These are phyloP conservation scores for Drosophila parabipectinata DNA, from an alignment of 1,140 invertebrate species.

Conservation along the genomic window DNA sequence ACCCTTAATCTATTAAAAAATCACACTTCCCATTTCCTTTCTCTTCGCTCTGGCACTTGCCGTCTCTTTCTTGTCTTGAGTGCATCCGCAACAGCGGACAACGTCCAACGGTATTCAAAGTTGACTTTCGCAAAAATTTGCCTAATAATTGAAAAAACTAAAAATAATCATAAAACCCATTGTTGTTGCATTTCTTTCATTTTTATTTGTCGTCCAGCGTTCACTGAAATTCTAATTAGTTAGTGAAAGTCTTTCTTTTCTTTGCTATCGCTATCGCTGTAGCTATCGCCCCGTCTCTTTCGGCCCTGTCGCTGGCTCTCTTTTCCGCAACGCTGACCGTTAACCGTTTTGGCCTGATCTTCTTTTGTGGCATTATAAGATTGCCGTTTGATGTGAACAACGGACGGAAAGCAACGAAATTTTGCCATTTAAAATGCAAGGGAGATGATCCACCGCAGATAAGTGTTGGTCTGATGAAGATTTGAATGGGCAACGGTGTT, in stretches of 20 bases:
- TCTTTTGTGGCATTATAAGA: conserved; percentile 34
- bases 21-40: not conserved
- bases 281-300: not conserved
- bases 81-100: conserved; percentile 4
- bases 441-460: conserved; percentile 35
- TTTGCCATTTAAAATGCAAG: conserved; percentile 35
- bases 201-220: conserved; percentile 20
- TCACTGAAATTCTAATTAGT: conserved; percentile 75
- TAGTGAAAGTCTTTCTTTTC: conserved; percentile 68
- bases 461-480: conserved; percentile 10
- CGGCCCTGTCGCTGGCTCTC: not conserved
- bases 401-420: conserved; percentile 16
- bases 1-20: not conserved
- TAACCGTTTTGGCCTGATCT: conserved; percentile 43
- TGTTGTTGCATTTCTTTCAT: conserved; percentile 45
- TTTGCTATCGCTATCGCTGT: not conserved
- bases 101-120: conserved; percentile 51
- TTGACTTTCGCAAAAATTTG: conserved; percentile 78
- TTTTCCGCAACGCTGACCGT: conserved; percentile 16
- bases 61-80: not conserved
- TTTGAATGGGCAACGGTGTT: conserved; percentile 41
- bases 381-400: conserved; percentile 30
- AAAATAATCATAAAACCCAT: conserved; percentile 24
- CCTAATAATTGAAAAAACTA: conserved; percentile 70
- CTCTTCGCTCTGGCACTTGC: not conserved